Evolutionary conservation across 2,797 vertebrate genomes (phyloP), one percentile per base, ranked within the genome.

Genomic region (Falco concolor): DNA sequence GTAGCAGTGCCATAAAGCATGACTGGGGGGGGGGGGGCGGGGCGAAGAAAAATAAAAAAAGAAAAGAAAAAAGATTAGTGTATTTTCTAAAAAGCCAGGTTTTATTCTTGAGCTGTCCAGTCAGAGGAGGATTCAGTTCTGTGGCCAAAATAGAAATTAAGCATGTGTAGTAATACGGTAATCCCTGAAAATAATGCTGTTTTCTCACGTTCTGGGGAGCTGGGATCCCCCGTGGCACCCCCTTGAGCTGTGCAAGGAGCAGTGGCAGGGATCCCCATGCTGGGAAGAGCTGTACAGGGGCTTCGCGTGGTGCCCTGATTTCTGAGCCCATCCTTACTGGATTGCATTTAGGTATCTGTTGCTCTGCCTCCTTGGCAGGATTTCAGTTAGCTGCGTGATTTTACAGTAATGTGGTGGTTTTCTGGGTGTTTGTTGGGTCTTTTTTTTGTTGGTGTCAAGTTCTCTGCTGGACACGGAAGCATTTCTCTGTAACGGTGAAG

Each of bases 181-280:
- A 85, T 86, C 76, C 64, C 76, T 63, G 56, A 28, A 59, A 93
- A 75, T 49, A 68, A 56, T 23, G 57, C 9, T 2, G 3, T 68
- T 91, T 73, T 8, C 56, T 57, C 38, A 23, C 0, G 0, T 86
- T 94, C 60, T 72, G 65, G 74, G 74, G 61, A 73, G 73, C 59
- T 67, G 77, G 65, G 70, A 65, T 36, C 28, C 73, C 27, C 12
- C 3, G 1, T 12, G 56, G 2, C 8, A 3, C 13, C 56, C 60
- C 59, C 36, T 10, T 7, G 54, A 52, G 38, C 40, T 2, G 2
- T 0, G 3, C 0, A 1, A 30, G 61, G 8, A 42, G 61, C 0
- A 1, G 18, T 1, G 5, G 19, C 32, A 18, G 50, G 0, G 2
- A 5, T 38, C 30, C 34, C 0, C 0, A 2, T 6, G 49, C 38